Conservation (phyloP, 2,888 invertebrate species). For the Zhengitettix transpicula region DNA sequence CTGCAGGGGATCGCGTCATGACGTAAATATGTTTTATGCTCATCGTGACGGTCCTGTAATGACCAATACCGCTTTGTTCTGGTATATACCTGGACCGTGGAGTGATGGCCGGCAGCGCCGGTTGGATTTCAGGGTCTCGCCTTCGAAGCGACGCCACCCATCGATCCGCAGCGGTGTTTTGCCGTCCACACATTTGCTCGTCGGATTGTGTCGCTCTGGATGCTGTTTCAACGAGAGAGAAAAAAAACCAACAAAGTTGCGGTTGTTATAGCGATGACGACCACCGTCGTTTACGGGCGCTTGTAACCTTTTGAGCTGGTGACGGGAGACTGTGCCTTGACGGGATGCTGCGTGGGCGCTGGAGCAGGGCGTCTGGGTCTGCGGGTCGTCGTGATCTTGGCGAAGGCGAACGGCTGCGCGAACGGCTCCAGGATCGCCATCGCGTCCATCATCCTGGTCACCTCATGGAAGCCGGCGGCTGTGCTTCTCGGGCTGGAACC, state of each 20-base stretch:
- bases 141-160: slow-evolving; percentile 52
- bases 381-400: neutral
- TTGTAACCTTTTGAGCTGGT: neutral
- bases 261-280: too few relatives aligned
- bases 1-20: too few relatives aligned
- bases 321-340: too few relatives aligned
- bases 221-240: too few relatives aligned
- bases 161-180: slow-evolving; percentile 36
- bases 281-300: too few relatives aligned
- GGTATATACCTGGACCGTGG: slow-evolving; percentile 18
- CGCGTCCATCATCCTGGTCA: neutral
- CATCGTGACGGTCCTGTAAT: too few relatives aligned
- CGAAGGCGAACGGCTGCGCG: neutral
- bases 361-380: neutral
- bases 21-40: too few relatives aligned
- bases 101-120: slow-evolving; percentile 44
- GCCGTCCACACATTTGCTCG: slow-evolving; percentile 2
- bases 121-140: slow-evolving; percentile 46
- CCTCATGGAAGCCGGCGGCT: neutral
- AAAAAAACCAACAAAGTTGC: too few relatives aligned
- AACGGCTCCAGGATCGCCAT: neutral
- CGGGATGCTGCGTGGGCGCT: neutral
- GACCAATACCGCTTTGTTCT: too few relatives aligned
- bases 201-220: neutral
- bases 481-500: neutral